phyloP scores from a whole-genome alignment of 2,797 vertebrate species.

The Aotus griseimembra region DNA sequence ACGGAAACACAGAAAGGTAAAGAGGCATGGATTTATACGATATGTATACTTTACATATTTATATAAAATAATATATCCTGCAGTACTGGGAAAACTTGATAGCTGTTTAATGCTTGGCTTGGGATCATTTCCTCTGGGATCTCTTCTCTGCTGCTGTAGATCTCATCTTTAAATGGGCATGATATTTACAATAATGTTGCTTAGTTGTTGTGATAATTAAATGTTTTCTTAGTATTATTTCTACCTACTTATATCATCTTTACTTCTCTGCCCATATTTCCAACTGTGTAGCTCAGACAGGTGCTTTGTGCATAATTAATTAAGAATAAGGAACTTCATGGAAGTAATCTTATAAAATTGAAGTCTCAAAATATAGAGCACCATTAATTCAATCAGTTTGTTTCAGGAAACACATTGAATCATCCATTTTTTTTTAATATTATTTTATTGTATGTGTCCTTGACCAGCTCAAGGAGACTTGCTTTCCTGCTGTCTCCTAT shows the following conservation, averaged over 20 bases:
- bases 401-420: background rate
- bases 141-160: background rate
- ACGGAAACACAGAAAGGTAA: background rate
- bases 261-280: background rate
- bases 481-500: background rate
- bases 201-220: background rate
- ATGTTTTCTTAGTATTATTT: background rate
- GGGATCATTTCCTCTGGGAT: background rate
- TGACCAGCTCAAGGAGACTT: background rate
- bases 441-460: background rate
- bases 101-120: background rate
- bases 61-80: background rate
- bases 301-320: background rate
- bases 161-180: background rate
- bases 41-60: background rate
- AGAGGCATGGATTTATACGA: background rate
- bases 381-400: background rate
- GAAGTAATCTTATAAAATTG: background rate
- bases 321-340: background rate
- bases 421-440: background rate
- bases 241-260: background rate
- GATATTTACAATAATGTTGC: background rate
- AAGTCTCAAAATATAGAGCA: background rate
- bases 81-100: background rate
- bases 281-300: background rate